Evolutionary conservation across 2,888 invertebrate species (phyloP).

Genomic region (Acanthococcus lagerstroemiae): DNA sequence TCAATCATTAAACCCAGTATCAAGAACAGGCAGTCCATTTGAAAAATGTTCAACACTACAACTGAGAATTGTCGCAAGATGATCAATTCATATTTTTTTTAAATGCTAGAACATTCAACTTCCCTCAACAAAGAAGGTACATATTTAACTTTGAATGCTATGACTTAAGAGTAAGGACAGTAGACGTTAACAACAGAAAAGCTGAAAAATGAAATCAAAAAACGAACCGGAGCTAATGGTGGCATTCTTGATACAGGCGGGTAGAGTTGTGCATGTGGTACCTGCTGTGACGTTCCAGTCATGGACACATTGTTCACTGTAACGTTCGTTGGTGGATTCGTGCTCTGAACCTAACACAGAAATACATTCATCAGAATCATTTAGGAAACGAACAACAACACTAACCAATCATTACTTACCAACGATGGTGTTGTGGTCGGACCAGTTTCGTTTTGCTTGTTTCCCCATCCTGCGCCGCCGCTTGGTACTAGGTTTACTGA

Average conservation of each 20-base stretch:
- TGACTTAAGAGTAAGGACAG: no score
- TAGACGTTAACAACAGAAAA: not conserved
- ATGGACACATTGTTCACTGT: conserved; percentile 31
- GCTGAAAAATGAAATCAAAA: not conserved
- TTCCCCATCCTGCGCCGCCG: conserved; percentile 71
- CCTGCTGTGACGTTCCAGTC: conserved; percentile 32
- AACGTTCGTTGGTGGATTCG: conserved; percentile 15
- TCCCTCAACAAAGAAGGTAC: no score
- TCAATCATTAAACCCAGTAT: not conserved
- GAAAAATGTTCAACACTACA: no score
- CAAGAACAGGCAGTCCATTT: no score
- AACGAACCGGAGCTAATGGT: conserved; percentile 37
- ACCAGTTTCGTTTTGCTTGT: conserved; percentile 46
- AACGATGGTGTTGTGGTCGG: conserved; percentile 40
- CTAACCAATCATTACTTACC: no score
- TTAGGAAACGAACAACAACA: no score
- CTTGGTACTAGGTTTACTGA: conserved; percentile 68
- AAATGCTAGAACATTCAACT: no score
- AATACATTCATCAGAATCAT: not conserved
- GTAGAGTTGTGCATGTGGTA: conserved; percentile 23
- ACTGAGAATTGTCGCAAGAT: no score
- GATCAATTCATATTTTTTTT: no score
- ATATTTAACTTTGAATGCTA: no score
- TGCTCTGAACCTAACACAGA: not conserved
- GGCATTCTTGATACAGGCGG: conserved; percentile 35